Conservation (phyloP, 1,140 invertebrate genomes). For the Drosophila punjabiensis region DNA sequence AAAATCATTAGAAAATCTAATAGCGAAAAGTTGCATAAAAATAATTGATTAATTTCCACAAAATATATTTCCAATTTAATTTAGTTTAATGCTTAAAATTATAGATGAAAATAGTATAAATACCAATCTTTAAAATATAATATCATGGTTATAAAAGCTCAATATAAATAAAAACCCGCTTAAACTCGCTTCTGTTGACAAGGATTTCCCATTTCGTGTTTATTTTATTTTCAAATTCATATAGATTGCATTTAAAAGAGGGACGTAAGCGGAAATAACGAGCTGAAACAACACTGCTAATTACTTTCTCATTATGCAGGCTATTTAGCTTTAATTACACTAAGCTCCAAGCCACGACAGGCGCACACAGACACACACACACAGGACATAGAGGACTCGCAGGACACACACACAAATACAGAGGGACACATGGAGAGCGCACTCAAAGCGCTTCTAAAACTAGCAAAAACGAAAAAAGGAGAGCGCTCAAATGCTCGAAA, state of each 20-base stretch:
- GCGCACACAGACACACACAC: conserved; percentile 26
- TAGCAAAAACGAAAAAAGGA: conserved; percentile 45
- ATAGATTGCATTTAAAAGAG: conserved; percentile 35
- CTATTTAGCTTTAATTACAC: conserved; percentile 84
- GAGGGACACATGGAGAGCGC: conserved; percentile 22
- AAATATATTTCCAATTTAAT: background rate
- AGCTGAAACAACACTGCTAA: conserved; percentile 76
- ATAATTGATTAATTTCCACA: background rate
- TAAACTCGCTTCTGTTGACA: background rate
- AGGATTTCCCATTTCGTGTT: background rate
- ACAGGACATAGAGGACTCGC: background rate
- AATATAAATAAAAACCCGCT: background rate
- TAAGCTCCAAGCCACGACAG: conserved; percentile 71
- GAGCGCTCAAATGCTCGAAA: conserved; percentile 66
- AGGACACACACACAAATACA: conserved; percentile 13
- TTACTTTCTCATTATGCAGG: conserved; percentile 85
- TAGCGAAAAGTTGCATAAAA: background rate
- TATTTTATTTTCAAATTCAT: conserved; percentile 26
- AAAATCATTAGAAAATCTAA: background rate
- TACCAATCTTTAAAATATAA: background rate
- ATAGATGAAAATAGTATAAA: background rate
- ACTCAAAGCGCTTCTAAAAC: conserved; percentile 57
- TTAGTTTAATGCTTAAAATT: background rate
- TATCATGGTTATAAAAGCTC: background rate
- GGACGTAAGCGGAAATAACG: conserved; percentile 33